Conservation (phyloP, 1,140 invertebrate species). For the Dolichoris vasculosae region DNA sequence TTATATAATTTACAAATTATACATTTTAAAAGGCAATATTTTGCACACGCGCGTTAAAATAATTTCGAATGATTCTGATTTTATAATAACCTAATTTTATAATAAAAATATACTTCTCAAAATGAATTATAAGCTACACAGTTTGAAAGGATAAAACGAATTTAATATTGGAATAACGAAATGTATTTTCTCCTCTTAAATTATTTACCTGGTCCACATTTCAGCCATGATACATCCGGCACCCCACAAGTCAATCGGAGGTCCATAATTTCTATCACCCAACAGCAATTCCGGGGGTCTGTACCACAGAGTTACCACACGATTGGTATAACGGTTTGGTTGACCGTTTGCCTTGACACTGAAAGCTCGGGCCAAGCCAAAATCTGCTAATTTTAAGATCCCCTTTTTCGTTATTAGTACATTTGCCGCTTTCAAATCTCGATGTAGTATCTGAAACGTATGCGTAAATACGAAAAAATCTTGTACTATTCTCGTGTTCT, state of each 20-base stretch:
- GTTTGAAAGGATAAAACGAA: too few species aligned
- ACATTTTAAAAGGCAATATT: too few species aligned
- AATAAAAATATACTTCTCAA: too few species aligned
- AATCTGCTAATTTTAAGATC: slow-evolving; percentile 92
- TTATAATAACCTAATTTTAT: too few species aligned
- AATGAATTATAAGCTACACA: too few species aligned
- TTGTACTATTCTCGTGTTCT: too few species aligned
- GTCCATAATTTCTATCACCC: slow-evolving; percentile 96
- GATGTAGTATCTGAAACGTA: slow-evolving; percentile 83
- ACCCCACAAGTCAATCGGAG: slow-evolving; percentile 98
- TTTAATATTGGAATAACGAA: too few species aligned
- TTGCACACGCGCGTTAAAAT: too few species aligned
- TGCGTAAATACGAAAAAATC: background rate
- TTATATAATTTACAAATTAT: too few species aligned
- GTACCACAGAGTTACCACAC: slow-evolving; percentile 99
- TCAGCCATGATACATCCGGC: slow-evolving; percentile 99
- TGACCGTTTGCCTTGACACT: slow-evolving; percentile 90
- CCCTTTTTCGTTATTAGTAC: slow-evolving; percentile 98
- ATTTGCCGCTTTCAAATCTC: slow-evolving; percentile 99
- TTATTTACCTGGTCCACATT: slow-evolving; percentile 94
- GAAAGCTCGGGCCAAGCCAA: slow-evolving; percentile 93
- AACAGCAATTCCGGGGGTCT: slow-evolving; percentile 76
- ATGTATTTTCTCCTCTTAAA: background rate
- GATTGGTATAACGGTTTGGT: slow-evolving; percentile 95
- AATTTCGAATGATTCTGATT: too few species aligned